Evolutionary conservation across 2,888 invertebrate species (phyloP), one percentile per base, ranked within the genome.

Genomic region (Acleris emargana): DNA sequence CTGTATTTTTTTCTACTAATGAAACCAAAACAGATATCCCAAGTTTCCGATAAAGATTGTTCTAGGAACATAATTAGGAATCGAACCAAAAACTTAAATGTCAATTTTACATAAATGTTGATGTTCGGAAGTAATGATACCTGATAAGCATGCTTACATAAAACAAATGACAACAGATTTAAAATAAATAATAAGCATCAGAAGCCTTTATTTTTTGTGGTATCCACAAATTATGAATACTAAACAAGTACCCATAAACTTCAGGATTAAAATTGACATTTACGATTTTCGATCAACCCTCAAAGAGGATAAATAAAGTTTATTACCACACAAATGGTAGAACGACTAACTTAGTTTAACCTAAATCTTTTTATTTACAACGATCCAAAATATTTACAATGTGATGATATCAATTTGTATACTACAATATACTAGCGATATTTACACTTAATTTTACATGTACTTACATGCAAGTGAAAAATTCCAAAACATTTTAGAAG

Each of bases 341-440:
- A 80, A 80, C 75, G 71, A 75, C 81, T 82, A 25, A 22, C 9
- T n/a, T 45, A 32, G 32, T 4, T 32, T 32, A 32, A 83, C 72
- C 70, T 68, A 66, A 66, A 67, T 74, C 73, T 75, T 76, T 73
- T 74, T 79, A 80, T 89, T 78, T 89, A 89, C 88, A 89, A 81
- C 80, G 83, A 81, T 84, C 76, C 73, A 82, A 86, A 87, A 83
- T 90, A 89, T 90, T 81, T 91, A 90, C 90, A 89, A 73, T 77
- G 83, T 80, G 71, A 73, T 87, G 88, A 87, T 88, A 87, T 87
- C 83, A 86, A 83, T 76, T 81, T 78, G 80, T 79, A 81, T 60
- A 71, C 83, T 86, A 85, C 76, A 69, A 38, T 38, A 38, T 38
- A 38, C 38, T 38, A 38, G 13, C 38, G 38, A 13, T 38, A 80